Percentiles rank a stretch among this genome's conserved stretches.
These are phyloP conservation scores for Acromyrmex echinatior DNA, from an alignment of 1,140 invertebrate species.

Conservation along the genomic window DNA sequence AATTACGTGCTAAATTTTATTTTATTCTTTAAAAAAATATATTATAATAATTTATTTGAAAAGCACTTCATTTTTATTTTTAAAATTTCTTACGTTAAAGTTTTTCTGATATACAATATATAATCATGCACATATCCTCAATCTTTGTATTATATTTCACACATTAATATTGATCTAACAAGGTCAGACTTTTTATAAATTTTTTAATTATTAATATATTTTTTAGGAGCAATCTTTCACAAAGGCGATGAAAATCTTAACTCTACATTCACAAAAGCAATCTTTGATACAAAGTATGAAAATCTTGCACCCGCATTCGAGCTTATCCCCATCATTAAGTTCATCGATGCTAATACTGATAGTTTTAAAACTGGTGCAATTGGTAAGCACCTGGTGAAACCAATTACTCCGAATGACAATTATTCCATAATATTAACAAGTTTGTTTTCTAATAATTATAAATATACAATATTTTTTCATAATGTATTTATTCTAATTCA, in stretches of 20 bases:
- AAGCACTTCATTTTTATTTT: not conserved
- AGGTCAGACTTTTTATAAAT: not conserved
- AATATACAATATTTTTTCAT: not conserved
- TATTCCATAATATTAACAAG: not conserved
- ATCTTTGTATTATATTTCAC: not conserved
- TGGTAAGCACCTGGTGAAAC: slow-evolving; percentile 69
- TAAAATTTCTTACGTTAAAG: not conserved
- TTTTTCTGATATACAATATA: not conserved
- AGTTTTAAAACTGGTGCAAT: slow-evolving; percentile 79
- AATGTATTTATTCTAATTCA: not conserved
- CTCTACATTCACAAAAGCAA: slow-evolving; percentile 77
- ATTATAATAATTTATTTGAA: slow-evolving; percentile 14
- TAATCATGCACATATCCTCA: not conserved
- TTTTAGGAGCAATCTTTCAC: slow-evolving; percentile 81
- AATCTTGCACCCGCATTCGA: slow-evolving; percentile 78
- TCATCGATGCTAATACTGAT: slow-evolving; percentile 79
- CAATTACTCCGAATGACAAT: not conserved
- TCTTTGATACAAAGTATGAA: slow-evolving; percentile 73
- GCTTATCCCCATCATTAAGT: slow-evolving; percentile 69
- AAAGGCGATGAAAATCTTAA: slow-evolving; percentile 74
- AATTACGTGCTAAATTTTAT: not conserved
- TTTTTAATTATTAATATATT: not conserved
- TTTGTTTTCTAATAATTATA: slow-evolving; percentile 16
- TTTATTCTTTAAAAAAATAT: not conserved
- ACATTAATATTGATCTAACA: not conserved